Base-by-base conservation (phyloP, 2,113 vertebrate genomes). In the Lamprotornis superbus region DNA sequence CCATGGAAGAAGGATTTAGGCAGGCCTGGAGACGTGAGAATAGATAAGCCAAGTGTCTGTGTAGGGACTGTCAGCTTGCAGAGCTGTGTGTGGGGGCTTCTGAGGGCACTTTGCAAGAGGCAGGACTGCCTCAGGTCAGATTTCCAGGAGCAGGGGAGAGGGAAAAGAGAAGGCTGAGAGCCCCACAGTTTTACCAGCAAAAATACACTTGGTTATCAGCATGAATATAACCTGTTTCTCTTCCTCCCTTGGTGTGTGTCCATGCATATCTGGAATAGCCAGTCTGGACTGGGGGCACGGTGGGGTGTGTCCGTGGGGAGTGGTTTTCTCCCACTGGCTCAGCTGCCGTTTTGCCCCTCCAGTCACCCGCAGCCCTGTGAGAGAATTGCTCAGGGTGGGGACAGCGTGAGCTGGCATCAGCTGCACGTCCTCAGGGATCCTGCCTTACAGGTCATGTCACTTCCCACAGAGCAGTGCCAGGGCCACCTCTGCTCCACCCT, bases 21-120 rank as follows among this genome's bases (percentile, higher is more conserved):
- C 25, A 65, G 28, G 19, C 12, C 64, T 61, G 42, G 52, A 75
- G 57, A 68, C 47, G n/a, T 59, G 23, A 27, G 50, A 67, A 9
- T 5, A 74, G 47, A 69, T 49, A 61, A 78, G 24, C 25, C 6
- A 18, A 70, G 52, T 23, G 15, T 46, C 40, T 67, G 60, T 42
- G 33, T 11, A 52, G 49, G 50, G 42, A n/a, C 47, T 42, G 37
- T 30, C 30, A 39, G 31, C 55, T 35, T 37, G 33, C 40, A 40
- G 63, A 3, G 2, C 55, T 65, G 25, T 10, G 2, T 4, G 1
- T 0, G 3, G 7, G 25, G 5, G 15, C 25, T 55, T 27, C 28
- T 22, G 35, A 71, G 77, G 35, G 28, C 42, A 5, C 47, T 63
- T 61, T 33, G 46, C 40, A 25, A 7, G 7, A 25, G 9, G 24